Evolutionary conservation across 2,797 vertebrate species (phyloP).

Genomic region (Anguilla megastoma): DNA sequence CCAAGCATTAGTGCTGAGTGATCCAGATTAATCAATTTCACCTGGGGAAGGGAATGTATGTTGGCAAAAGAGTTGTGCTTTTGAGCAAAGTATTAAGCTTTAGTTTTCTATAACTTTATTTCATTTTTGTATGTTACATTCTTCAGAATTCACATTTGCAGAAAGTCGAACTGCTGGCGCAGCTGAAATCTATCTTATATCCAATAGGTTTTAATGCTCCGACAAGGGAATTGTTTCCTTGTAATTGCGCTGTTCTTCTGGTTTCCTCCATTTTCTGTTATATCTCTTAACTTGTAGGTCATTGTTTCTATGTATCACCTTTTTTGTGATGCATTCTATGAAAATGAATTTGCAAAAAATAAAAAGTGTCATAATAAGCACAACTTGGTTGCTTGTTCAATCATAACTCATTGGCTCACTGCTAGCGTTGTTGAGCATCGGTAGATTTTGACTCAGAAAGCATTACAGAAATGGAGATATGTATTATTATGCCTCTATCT

Average conservation of each 20-base stretch:
- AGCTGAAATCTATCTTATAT: background rate
- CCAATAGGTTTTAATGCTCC: background rate
- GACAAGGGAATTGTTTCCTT: background rate
- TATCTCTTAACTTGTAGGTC: background rate
- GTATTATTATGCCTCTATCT: background rate
- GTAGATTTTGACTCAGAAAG: background rate
- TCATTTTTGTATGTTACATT: slow-evolving; percentile 1
- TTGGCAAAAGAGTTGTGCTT: background rate
- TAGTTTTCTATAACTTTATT: background rate
- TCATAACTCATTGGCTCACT: background rate
- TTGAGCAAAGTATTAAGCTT: background rate
- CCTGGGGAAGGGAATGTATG: background rate
- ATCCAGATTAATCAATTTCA: background rate
- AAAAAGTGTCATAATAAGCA: background rate
- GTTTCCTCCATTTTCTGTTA: background rate
- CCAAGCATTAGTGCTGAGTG: background rate
- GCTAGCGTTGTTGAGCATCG: background rate
- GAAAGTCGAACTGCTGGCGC: background rate
- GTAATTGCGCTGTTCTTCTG: background rate
- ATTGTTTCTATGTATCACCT: background rate
- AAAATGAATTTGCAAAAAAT: background rate
- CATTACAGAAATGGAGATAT: background rate
- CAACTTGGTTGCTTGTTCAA: background rate
- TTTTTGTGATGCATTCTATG: background rate
- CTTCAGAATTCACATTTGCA: slow-evolving; percentile 5